Percentiles rank a stretch among this genome's conserved stretches.
Conservation (phyloP, 2,113 vertebrate genomes). For the Brienomyrus brachyistius region DNA sequence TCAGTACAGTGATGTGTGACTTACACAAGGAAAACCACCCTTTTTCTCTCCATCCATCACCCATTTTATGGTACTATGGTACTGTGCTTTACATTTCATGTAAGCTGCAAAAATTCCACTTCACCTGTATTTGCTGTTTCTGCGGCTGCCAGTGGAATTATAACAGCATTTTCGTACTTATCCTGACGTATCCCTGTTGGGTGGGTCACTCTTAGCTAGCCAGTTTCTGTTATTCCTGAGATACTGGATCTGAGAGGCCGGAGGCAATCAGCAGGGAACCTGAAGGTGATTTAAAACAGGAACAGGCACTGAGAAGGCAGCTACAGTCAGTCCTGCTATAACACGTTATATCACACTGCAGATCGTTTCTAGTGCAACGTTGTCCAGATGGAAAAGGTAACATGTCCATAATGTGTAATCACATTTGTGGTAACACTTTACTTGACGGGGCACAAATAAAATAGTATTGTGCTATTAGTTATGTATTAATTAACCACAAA, state of each 20-base stretch:
- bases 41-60: background rate
- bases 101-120: background rate
- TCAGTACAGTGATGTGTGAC: background rate
- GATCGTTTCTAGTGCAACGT: too few relatives aligned
- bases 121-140: background rate
- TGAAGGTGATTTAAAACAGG: background rate
- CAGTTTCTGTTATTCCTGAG: background rate
- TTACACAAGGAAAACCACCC: background rate
- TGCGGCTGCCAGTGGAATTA: background rate
- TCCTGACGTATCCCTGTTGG: background rate
- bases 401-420: too few relatives aligned
- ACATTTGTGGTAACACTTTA: too few relatives aligned
- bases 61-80: background rate
- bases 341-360: too few relatives aligned
- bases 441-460: too few relatives aligned
- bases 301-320: background rate
- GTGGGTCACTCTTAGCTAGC: background rate
- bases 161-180: background rate
- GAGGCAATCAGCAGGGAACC: background rate
- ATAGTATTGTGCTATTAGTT: too few relatives aligned
- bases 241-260: background rate
- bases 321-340: background rate
- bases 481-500: too few relatives aligned
- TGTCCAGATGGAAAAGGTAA: too few relatives aligned
- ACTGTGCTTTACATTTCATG: background rate